These are phyloP conservation scores for Tromatobia lineatoria DNA, from an alignment of 2,888 invertebrate genomes.

Conservation along the genomic window DNA sequence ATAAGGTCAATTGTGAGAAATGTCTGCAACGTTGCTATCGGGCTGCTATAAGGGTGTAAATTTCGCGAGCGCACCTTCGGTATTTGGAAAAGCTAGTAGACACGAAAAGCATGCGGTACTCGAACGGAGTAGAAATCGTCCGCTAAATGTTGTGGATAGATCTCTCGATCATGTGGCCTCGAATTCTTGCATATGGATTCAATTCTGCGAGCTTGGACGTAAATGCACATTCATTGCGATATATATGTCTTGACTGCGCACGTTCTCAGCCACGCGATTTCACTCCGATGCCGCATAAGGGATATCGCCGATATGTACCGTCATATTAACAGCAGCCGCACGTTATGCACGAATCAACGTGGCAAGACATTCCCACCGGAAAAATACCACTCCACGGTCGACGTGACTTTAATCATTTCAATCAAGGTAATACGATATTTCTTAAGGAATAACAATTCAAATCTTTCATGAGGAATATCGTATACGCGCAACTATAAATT, in stretches of 20 bases:
- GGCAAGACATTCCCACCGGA: constrained; percentile 42
- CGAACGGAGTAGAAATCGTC: constrained; percentile 77
- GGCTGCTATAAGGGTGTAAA: constrained; percentile 47
- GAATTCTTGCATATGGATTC: constrained; percentile 77
- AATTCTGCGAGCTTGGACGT: constrained; percentile 70
- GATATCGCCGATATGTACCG: constrained; percentile 71
- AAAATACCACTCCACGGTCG: constrained; percentile 30
- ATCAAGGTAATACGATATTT: constrained; percentile 24
- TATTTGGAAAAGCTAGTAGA: constrained; percentile 56
- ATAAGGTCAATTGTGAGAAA: constrained; percentile 53
- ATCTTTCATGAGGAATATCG: no score
- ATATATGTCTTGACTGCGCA: constrained; percentile 67
- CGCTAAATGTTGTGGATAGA: constrained; percentile 54
- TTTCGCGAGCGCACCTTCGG: constrained; percentile 43
- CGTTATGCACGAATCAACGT: constrained; percentile 1
- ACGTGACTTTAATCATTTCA: constrained; percentile 52
- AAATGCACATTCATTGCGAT: constrained; percentile 65
- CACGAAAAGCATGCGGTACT: constrained; percentile 3
- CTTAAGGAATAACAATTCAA: no score
- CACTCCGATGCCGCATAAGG: constrained; percentile 70
- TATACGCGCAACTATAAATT: no score
- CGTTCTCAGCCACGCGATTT: constrained; percentile 70
- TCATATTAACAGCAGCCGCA: constrained; percentile 67
- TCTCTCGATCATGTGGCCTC: constrained; percentile 74
- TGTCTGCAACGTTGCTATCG: constrained; percentile 21